These are phyloP conservation scores for Platycheirus rosarum DNA, from an alignment of 2,888 invertebrate species.

Conservation along the genomic window DNA sequence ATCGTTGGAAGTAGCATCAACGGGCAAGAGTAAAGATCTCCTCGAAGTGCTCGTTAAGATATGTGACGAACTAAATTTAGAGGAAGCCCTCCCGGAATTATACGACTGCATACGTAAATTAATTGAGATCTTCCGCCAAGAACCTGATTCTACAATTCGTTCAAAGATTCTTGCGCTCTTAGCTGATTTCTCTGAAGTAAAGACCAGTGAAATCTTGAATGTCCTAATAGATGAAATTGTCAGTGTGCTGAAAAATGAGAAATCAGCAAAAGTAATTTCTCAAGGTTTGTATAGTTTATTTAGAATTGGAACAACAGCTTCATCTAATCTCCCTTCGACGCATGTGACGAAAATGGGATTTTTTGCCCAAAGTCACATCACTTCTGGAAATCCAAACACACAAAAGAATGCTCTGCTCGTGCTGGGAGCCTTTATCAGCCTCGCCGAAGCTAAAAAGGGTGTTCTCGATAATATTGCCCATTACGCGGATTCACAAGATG, in stretches of 20 bases:
- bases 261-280: constrained; percentile 81
- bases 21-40: constrained; percentile 77
- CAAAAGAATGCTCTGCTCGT: constrained; percentile 81
- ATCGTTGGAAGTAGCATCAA: constrained; percentile 21
- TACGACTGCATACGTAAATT: constrained; percentile 78
- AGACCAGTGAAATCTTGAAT: constrained; percentile 78
- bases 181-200: constrained; percentile 79
- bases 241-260: constrained; percentile 79
- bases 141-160: constrained; percentile 78
- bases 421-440: constrained; percentile 79
- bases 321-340: constrained; percentile 77
- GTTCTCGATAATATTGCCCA: constrained; percentile 90
- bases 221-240: constrained; percentile 80
- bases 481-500: constrained; percentile 94
- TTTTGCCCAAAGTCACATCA: constrained; percentile 80
- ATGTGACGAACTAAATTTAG: constrained; percentile 79
- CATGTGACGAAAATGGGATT: constrained; percentile 80
- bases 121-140: constrained; percentile 80
- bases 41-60: constrained; percentile 80
- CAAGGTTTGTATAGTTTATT: constrained; percentile 81
- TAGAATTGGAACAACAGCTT: constrained; percentile 79
- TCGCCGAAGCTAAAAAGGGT: constrained; percentile 85
- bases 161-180: constrained; percentile 79
- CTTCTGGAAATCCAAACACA: constrained; percentile 80
- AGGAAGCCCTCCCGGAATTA: constrained; percentile 77